Conservation (phyloP, 2,888 invertebrate species). For the Empis livida region DNA sequence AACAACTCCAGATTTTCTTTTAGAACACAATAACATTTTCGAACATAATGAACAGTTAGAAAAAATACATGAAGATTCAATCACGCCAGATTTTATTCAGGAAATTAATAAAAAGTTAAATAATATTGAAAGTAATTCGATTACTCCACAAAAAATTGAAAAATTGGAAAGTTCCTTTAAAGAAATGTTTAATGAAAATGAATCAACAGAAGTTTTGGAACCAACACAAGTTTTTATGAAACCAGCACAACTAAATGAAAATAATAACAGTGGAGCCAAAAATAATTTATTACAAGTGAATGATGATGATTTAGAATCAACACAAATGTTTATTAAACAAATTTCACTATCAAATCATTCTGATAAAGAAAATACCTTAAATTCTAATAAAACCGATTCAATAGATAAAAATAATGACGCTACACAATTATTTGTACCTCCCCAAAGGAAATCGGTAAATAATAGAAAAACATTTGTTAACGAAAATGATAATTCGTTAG, state of each 20-base stretch:
- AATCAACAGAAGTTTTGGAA: conserved; percentile 1
- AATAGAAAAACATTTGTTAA: neutral
- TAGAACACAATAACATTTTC: neutral
- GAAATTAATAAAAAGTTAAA: neutral
- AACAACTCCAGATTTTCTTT: conserved; percentile 6
- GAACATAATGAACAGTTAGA: neutral
- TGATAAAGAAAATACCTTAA: too few relatives aligned
- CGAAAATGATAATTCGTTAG: neutral
- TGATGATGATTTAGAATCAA: neutral
- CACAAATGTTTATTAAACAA: neutral
- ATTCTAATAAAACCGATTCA: neutral
- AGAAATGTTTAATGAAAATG: neutral
- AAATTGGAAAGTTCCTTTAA: neutral
- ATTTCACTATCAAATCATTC: too few relatives aligned
- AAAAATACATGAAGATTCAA: neutral
- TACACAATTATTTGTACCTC: neutral
- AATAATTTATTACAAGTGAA: neutral
- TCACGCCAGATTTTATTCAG: conserved; percentile 4
- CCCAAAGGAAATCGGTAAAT: neutral
- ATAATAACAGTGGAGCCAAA: neutral
- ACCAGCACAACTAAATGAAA: too few relatives aligned
- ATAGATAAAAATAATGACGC: neutral
- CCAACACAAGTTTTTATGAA: conserved; percentile 2
- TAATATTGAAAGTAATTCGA: neutral
- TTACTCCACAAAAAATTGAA: neutral